A percentile compares a stretch with the other conserved stretches of the same genome.
Conservation (phyloP, 2,888 invertebrate species). For the Aspidapion aeneum region DNA sequence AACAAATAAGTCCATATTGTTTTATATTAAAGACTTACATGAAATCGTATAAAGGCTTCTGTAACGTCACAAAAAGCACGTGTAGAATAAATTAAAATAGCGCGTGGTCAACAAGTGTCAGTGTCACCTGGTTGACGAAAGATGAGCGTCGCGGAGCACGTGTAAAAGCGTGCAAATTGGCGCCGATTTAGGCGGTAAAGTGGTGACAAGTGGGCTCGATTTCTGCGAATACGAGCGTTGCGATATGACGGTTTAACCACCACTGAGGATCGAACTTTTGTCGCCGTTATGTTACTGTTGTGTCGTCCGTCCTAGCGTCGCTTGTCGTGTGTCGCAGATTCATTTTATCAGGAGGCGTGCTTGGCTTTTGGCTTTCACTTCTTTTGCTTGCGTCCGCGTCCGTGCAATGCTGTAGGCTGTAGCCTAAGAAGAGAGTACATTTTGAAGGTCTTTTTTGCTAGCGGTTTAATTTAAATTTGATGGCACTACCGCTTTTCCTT, state of each 20-base stretch:
- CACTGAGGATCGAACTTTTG: slow-evolving; percentile 41
- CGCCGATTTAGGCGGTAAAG: slow-evolving; percentile 5
- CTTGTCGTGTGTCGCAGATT: background rate
- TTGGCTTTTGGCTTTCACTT: slow-evolving; percentile 40
- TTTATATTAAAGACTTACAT: background rate
- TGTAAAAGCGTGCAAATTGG: slow-evolving; percentile 22
- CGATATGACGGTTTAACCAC: slow-evolving; percentile 38
- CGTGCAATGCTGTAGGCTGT: background rate
- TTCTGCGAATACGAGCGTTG: background rate
- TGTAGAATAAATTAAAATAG: background rate
- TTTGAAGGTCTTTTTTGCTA: no score
- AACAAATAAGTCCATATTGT: no score
- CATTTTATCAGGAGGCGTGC: slow-evolving; percentile 33
- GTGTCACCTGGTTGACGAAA: background rate
- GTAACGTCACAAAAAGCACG: background rate
- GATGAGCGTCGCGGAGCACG: background rate
- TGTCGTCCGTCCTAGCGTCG: background rate
- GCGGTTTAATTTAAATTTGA: background rate
- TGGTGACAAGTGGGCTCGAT: background rate
- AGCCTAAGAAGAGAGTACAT: no score
- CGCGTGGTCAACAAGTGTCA: slow-evolving; percentile 21
- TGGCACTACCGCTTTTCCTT: background rate
- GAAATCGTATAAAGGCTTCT: no score
- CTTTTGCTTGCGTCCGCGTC: slow-evolving; percentile 25
- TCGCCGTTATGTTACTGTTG: slow-evolving; percentile 36